Evolutionary conservation across 2,113 vertebrate species (phyloP).

Genomic region (Semnornis frantzii): DNA sequence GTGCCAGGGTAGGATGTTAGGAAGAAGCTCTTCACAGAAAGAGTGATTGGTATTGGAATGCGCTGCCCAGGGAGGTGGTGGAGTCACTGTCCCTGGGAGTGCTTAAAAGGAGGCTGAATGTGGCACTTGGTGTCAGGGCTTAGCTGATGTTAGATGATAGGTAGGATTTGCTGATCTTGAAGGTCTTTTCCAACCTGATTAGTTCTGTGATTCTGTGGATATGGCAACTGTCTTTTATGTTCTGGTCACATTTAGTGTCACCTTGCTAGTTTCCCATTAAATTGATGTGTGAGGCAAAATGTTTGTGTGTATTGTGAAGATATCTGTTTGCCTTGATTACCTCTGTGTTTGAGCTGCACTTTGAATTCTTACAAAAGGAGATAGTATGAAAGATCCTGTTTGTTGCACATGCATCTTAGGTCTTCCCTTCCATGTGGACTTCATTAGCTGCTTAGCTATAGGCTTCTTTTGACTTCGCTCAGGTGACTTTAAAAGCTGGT

Average conservation of each 20-base stretch:
- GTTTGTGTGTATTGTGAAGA: neutral
- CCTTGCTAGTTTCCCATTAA: neutral
- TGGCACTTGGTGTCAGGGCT: too few species aligned
- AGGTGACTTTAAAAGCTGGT: constrained; percentile 24
- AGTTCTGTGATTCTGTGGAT: too few species aligned
- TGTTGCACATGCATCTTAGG: neutral
- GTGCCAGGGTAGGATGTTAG: too few species aligned
- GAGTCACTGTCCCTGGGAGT: too few species aligned
- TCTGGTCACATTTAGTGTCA: neutral
- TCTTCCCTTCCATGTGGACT: neutral
- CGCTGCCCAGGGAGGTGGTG: too few species aligned
- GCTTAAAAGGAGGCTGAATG: too few species aligned
- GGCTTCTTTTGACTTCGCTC: neutral
- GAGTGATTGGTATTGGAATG: too few species aligned
- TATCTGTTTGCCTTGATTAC: neutral
- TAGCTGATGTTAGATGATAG: too few species aligned
- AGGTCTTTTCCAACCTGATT: too few species aligned
- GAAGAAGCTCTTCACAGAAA: too few species aligned
- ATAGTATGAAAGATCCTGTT: neutral
- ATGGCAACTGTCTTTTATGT: neutral
- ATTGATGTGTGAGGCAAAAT: neutral
- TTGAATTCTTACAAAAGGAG: neutral
- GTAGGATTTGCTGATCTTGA: too few species aligned
- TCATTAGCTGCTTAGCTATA: neutral
- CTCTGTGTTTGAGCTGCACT: neutral